Conservation (phyloP, 64 coral and sea anemone species). For the Dendronephthya gigantea region DNA sequence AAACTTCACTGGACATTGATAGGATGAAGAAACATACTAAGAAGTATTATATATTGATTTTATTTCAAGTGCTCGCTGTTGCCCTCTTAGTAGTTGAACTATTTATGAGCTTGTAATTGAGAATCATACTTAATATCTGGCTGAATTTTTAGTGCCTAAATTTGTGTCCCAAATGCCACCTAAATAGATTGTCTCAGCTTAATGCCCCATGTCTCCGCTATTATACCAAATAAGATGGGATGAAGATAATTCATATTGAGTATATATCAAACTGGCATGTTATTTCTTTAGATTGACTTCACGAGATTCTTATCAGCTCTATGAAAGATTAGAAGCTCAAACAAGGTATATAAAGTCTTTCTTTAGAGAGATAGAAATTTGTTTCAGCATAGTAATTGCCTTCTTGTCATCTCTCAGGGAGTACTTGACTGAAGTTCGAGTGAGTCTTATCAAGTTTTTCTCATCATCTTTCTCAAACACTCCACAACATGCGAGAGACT, state of each 20-base stretch:
- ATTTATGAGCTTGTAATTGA: no score
- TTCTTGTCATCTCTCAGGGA: neutral
- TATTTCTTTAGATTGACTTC: neutral
- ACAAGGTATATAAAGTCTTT: neutral
- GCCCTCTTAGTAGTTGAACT: neutral
- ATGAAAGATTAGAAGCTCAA: neutral
- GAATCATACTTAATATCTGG: no score
- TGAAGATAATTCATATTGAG: no score
- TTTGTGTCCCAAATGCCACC: no score
- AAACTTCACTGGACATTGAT: neutral
- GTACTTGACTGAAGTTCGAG: neutral
- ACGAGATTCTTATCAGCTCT: neutral
- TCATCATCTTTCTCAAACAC: neutral
- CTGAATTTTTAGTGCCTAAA: no score
- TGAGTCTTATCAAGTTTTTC: neutral
- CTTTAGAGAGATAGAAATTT: no score
- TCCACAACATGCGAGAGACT: neutral
- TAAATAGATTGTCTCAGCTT: no score
- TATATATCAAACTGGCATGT: no score
- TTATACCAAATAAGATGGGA: no score
- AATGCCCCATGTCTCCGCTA: no score
- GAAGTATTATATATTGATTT: neutral
- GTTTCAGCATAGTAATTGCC: neutral
- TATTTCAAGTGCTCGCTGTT: neutral
- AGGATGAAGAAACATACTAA: neutral